These are phyloP conservation scores for Phortica magna DNA, from an alignment of 2,888 invertebrate species.

Conservation along the genomic window DNA sequence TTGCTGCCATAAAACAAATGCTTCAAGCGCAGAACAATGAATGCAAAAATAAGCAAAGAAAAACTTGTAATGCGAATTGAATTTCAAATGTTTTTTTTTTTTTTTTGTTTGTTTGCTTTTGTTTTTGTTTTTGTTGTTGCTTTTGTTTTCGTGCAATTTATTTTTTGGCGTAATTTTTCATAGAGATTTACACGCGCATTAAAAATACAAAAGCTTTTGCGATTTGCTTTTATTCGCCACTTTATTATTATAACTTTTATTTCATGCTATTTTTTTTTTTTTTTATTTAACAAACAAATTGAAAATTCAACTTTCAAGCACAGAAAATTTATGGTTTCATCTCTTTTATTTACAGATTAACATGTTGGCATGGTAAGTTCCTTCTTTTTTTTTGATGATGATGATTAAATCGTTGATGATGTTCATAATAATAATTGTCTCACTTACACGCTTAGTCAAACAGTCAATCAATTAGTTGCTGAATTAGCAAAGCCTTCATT, in stretches of 20 bases:
- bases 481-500: too few species aligned
- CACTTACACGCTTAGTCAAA: too few species aligned
- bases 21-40: not conserved
- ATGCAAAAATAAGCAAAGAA: not conserved
- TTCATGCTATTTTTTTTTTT: not conserved
- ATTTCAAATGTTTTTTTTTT: constrained; percentile 31
- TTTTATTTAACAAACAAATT: not conserved
- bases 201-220: not conserved
- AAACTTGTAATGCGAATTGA: constrained; percentile 54
- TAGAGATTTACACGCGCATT: not conserved
- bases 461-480: too few species aligned
- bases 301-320: not conserved
- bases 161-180: not conserved
- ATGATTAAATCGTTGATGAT: not conserved
- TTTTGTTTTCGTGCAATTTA: not conserved
- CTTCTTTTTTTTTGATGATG: not conserved
- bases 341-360: constrained; percentile 56
- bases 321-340: not conserved
- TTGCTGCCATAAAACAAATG: not conserved
- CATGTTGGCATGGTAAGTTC: constrained; percentile 60
- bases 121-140: too few species aligned
- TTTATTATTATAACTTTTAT: not conserved
- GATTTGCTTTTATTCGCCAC: not conserved
- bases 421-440: not conserved
- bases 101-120: not conserved